Evolutionary conservation across 2,113 vertebrate species (phyloP).

Genomic region (Phalacrocorax pelagicus): DNA sequence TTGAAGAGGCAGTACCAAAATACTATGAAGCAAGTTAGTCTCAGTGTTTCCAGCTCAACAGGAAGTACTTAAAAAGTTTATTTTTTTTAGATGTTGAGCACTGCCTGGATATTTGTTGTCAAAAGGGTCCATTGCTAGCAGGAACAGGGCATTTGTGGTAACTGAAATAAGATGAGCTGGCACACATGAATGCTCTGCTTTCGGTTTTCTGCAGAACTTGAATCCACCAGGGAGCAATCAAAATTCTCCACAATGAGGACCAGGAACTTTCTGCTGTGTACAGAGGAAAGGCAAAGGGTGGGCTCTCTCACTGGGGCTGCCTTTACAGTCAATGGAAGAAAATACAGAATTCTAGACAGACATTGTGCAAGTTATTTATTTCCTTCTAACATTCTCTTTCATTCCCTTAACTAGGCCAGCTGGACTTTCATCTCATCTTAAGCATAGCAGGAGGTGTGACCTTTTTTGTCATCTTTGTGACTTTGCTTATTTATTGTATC

Average conservation of each 20-base stretch:
- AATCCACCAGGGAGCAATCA: neutral
- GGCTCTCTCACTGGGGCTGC: neutral
- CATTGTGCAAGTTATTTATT: neutral
- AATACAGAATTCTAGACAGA: neutral
- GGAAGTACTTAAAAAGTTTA: neutral
- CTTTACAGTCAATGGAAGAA: neutral
- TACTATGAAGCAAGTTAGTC: neutral
- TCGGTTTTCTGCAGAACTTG: neutral
- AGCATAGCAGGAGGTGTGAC: slow-evolving; percentile 35
- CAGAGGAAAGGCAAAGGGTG: neutral
- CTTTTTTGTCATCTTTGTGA: neutral
- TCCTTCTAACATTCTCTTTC: neutral
- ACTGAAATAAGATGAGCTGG: neutral
- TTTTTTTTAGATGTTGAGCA: neutral
- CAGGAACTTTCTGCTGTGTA: neutral
- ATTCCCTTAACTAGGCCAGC: neutral
- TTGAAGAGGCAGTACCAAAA: neutral
- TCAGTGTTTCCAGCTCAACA: neutral
- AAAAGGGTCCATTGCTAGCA: neutral
- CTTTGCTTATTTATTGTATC: slow-evolving; percentile 52
- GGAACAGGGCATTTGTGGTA: neutral
- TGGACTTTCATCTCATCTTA: slow-evolving; percentile 23
- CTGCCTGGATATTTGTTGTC: neutral
- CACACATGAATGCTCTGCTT: neutral
- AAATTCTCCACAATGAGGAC: neutral